Conservation (phyloP, 2,113 vertebrate species). For the Mionectes macconnelli region DNA sequence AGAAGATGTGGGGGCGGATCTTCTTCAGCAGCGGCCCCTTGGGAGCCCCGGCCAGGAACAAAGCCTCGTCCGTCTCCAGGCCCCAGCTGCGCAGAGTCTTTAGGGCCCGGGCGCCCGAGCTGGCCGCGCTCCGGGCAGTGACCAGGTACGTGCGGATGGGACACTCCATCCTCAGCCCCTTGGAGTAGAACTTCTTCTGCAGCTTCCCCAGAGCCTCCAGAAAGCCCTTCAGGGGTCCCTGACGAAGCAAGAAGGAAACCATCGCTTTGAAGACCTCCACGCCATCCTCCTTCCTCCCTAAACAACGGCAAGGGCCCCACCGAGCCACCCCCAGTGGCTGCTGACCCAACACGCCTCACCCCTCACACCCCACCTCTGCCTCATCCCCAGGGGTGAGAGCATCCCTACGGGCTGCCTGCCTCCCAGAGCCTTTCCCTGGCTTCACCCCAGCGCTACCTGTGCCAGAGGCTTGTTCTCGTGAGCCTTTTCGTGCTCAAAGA, state of each 20-base stretch:
- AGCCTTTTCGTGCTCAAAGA: conserved; percentile 91
- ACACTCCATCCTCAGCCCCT: conserved; percentile 89
- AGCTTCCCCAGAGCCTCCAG: conserved; percentile 91
- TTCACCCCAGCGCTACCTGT: conserved; percentile 74
- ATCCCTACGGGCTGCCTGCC: not conserved
- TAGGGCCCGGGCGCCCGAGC: conserved; percentile 89
- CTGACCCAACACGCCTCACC: not conserved
- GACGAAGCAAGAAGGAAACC: not conserved
- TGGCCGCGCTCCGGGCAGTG: conserved; percentile 91
- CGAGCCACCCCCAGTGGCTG: not conserved
- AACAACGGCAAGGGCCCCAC: accelerated
- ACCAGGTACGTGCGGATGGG: conserved; percentile 95
- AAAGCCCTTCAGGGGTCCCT: conserved; percentile 94
- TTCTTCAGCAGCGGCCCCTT: conserved; percentile 92
- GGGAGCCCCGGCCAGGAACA: conserved; percentile 91
- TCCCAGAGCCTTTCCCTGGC: not conserved
- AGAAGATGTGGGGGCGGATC: conserved; percentile 94
- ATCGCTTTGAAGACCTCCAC: accelerated
- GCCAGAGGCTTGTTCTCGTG: conserved; percentile 93
- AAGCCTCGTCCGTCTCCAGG: conserved; percentile 90
- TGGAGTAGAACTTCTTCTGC: conserved; percentile 93
- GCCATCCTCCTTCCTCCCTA: too few species aligned
- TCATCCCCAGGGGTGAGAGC: not conserved
- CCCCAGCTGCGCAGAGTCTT: conserved; percentile 95
- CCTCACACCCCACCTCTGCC: accelerated